A percentile compares a stretch with the other conserved stretches of the same genome.
phyloP scores from a whole-genome alignment of 2,797 vertebrate species.

The Glyptemys insculpta region DNA sequence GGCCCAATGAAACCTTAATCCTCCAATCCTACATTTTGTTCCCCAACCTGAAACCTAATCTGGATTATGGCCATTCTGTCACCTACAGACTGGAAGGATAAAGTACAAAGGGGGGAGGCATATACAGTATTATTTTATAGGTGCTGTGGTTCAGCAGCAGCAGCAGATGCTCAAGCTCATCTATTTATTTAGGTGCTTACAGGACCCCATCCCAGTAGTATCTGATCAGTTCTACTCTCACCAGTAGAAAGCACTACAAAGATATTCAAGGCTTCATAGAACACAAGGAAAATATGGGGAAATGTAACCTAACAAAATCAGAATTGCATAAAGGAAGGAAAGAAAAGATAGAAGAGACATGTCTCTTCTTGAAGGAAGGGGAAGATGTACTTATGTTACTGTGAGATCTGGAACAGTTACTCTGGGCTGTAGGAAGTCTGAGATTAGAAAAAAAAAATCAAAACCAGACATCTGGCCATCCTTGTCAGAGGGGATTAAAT shows the following conservation, averaged over 20 bases:
- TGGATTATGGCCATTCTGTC: background rate
- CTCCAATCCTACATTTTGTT: background rate
- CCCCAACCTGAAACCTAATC: background rate
- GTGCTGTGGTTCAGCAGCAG: background rate
- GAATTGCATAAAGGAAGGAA: background rate
- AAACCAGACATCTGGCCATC: background rate
- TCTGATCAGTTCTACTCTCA: background rate
- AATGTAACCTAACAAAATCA: background rate
- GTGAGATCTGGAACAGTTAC: too few species aligned
- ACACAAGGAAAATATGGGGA: background rate
- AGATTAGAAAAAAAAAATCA: background rate
- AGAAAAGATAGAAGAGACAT: background rate
- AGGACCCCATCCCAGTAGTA: too few species aligned
- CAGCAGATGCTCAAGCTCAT: too few species aligned
- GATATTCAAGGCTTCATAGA: too few species aligned
- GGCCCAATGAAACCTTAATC: fast-evolving
- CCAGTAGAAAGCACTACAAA: background rate
- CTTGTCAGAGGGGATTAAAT: background rate
- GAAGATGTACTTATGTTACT: background rate
- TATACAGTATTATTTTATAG: background rate
- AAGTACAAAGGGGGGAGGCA: background rate
- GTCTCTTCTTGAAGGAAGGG: too few species aligned
- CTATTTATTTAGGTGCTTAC: background rate
- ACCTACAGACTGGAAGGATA: background rate
- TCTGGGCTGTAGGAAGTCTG: background rate